phyloP scores from a whole-genome alignment of 2,113 vertebrate species.

The Vulpes lagopus region DNA sequence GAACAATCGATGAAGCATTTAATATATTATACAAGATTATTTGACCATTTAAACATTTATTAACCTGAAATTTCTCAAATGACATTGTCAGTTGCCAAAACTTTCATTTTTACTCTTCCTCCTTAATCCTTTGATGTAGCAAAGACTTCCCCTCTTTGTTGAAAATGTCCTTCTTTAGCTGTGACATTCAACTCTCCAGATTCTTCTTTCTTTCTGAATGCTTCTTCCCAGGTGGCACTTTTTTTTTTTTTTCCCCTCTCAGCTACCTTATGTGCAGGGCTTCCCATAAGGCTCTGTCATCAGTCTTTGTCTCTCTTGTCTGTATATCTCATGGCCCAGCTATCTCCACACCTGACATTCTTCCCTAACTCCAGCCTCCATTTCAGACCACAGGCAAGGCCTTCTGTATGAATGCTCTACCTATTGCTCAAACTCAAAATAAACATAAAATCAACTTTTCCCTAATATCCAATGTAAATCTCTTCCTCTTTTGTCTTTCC shows the following conservation, averaged over 20 bases:
- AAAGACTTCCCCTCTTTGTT: background rate
- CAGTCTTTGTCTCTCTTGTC: background rate
- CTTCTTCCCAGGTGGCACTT: background rate
- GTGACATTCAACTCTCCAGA: background rate
- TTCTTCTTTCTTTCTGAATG: background rate
- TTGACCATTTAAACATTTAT: background rate
- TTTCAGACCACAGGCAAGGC: background rate
- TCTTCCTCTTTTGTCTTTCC: background rate
- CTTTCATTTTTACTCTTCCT: background rate
- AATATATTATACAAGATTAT: background rate
- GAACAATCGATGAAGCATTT: background rate
- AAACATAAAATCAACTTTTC: background rate
- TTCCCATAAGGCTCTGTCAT: background rate
- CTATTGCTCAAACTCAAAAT: background rate
- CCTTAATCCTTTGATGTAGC: background rate
- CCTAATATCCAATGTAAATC: background rate
- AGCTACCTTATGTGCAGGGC: too few species aligned
- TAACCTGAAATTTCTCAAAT: slow-evolving; percentile 18
- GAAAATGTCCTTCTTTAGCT: background rate
- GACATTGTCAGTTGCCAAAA: background rate
- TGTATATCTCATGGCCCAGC: too few species aligned
- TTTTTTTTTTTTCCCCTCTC: background rate
- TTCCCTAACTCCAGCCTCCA: background rate
- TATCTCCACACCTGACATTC: background rate
- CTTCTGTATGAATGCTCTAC: background rate